phyloP scores from a whole-genome alignment of 2,797 vertebrate genomes.

The Aphelocoma californica region DNA sequence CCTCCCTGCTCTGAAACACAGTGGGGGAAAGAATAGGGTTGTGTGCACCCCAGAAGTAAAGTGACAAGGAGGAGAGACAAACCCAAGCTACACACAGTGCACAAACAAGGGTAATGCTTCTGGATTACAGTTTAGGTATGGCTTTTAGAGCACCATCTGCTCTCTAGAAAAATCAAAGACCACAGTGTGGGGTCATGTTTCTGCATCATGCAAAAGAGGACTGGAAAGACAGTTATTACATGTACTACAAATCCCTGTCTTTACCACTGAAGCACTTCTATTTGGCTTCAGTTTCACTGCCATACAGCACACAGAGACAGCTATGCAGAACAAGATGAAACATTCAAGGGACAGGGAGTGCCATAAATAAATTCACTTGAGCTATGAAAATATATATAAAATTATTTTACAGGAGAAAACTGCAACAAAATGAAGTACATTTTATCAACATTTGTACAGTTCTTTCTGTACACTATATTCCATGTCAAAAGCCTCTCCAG shows the following conservation, averaged over 20 bases:
- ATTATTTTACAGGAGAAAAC: neutral
- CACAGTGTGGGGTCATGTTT: neutral
- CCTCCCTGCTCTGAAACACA: neutral
- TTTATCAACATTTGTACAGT: neutral
- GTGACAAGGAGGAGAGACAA: neutral
- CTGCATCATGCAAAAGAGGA: neutral
- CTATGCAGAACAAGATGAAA: neutral
- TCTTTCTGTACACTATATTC: neutral
- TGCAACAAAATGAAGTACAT: neutral
- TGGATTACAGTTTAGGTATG: neutral
- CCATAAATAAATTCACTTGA: neutral
- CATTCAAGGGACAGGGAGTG: neutral
- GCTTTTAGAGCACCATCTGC: neutral
- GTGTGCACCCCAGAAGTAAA: neutral
- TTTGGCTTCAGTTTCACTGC: neutral
- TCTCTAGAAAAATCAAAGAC: neutral
- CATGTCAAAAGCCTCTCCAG: neutral
- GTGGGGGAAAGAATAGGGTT: fast-evolving
- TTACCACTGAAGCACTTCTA: neutral
- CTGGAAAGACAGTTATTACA: neutral
- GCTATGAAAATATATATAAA: neutral
- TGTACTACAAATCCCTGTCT: neutral
- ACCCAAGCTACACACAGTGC: fast-evolving
- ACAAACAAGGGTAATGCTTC: neutral
- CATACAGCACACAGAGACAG: neutral